These are phyloP conservation scores for Cylindroiulus punctatus DNA, from an alignment of 2,888 invertebrate species.

Conservation along the genomic window DNA sequence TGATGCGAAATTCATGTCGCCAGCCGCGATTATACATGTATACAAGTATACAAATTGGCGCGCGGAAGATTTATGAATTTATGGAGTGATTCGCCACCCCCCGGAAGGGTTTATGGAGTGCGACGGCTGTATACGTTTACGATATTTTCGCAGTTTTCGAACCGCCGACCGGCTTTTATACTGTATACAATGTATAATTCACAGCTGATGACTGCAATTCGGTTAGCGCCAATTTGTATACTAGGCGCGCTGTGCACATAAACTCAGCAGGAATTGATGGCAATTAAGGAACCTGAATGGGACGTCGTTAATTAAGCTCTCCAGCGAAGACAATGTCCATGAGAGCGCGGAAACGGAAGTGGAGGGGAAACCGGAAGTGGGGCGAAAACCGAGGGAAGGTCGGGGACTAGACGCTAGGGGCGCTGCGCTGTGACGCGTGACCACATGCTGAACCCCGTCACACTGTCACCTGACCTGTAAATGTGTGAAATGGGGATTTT, in stretches of 20 bases:
- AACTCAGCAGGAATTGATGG: background rate
- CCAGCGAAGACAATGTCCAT: background rate
- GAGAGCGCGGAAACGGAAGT: background rate
- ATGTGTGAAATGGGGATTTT: too few species aligned
- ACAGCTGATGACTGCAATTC: background rate
- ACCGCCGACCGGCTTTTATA: background rate
- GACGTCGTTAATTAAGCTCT: slow-evolving; percentile 3
- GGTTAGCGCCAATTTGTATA: slow-evolving; percentile 14
- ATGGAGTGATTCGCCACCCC: background rate
- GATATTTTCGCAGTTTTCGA: slow-evolving; percentile 12
- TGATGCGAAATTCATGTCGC: background rate
- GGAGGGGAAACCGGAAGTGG: background rate
- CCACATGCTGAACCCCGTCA: too few species aligned
- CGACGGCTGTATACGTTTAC: background rate
- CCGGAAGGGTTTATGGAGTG: background rate
- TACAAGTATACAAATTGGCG: slow-evolving; percentile 2
- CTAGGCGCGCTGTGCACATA: background rate
- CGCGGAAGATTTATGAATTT: background rate
- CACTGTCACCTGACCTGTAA: too few species aligned
- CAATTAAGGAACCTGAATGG: slow-evolving; percentile 2
- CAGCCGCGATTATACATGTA: slow-evolving; percentile 5
- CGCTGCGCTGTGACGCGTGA: too few species aligned
- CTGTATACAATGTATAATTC: slow-evolving; percentile 23
- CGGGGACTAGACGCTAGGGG: background rate
- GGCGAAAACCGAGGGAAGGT: background rate